Conservation (phyloP, 2,797 vertebrate species). For the Eulemur mongoz region DNA sequence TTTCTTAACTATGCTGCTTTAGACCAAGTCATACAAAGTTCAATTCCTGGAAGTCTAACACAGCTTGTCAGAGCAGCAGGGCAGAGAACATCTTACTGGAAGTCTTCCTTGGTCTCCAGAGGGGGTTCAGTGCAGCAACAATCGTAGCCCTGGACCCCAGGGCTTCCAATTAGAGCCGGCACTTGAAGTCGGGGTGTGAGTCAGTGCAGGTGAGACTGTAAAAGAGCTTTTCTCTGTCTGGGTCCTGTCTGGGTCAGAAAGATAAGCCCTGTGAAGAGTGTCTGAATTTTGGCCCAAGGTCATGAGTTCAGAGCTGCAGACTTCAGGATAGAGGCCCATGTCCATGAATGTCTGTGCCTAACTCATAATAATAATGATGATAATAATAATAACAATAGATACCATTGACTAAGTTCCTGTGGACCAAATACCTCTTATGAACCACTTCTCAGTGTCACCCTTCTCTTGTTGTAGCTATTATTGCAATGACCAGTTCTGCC, state of each 20-base stretch:
- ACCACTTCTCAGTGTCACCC: background rate
- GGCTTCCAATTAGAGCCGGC: background rate
- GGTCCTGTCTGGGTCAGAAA: background rate
- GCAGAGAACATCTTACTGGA: constrained; percentile 58
- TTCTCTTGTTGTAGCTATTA: background rate
- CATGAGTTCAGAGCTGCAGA: background rate
- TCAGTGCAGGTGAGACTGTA: background rate
- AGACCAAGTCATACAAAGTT: constrained; percentile 33
- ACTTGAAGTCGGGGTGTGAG: background rate
- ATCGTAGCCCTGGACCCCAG: background rate
- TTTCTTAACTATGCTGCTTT: constrained; percentile 57
- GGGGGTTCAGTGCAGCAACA: background rate
- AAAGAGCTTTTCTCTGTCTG: background rate
- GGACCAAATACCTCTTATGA: background rate
- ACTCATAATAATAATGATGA: background rate
- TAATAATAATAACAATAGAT: background rate
- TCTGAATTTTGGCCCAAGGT: background rate
- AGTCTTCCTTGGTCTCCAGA: constrained; percentile 16
- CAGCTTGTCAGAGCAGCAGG: constrained; percentile 33
- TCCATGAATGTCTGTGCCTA: background rate
- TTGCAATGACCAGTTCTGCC: background rate
- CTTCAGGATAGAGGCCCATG: background rate
- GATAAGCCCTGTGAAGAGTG: background rate
- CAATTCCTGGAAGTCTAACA: constrained; percentile 70
- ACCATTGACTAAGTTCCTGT: background rate